phyloP scores from a whole-genome alignment of 2,888 invertebrate genomes.

The Subacronicta megacephala region DNA sequence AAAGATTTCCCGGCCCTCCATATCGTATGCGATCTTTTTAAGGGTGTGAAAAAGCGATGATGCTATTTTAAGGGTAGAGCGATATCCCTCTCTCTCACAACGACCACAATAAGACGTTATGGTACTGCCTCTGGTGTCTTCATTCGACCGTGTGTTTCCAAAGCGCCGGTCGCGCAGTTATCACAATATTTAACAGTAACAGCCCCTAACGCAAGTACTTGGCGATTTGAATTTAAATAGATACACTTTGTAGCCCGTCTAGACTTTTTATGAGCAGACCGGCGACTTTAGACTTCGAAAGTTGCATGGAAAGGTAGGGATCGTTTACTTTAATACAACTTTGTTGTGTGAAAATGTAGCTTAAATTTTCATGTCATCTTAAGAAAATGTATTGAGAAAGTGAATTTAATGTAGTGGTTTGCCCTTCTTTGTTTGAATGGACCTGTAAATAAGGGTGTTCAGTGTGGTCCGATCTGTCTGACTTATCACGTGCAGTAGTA shows the following conservation, averaged over 20 bases:
- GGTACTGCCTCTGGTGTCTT: not conserved
- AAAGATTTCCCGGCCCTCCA: too few relatives aligned
- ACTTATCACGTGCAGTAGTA: too few relatives aligned
- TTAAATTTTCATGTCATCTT: not conserved
- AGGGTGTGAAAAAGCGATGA: too few relatives aligned
- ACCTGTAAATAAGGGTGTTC: too few relatives aligned
- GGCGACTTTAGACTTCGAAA: slow-evolving; percentile 10
- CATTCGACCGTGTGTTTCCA: slow-evolving; percentile 30
- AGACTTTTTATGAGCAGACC: slow-evolving; percentile 28
- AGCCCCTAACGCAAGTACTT: slow-evolving; percentile 43
- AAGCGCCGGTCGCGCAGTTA: slow-evolving; percentile 34
- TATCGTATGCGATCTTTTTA: too few relatives aligned
- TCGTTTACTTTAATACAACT: slow-evolving; percentile 1
- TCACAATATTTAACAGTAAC: slow-evolving; percentile 53
- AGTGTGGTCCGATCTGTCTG: too few relatives aligned
- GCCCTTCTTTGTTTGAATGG: too few relatives aligned
- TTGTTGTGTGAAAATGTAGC: not conserved
- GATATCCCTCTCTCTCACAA: too few relatives aligned
- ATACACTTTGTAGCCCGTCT: slow-evolving; percentile 39
- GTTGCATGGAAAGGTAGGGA: not conserved
- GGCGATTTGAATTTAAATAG: slow-evolving; percentile 56
- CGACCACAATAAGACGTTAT: too few relatives aligned
- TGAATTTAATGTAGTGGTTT: too few relatives aligned
- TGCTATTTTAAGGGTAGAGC: too few relatives aligned
- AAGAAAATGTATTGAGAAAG: not conserved